These are phyloP conservation scores for Eupsilia transversa DNA, from an alignment of 2,888 invertebrate species.

Conservation along the genomic window DNA sequence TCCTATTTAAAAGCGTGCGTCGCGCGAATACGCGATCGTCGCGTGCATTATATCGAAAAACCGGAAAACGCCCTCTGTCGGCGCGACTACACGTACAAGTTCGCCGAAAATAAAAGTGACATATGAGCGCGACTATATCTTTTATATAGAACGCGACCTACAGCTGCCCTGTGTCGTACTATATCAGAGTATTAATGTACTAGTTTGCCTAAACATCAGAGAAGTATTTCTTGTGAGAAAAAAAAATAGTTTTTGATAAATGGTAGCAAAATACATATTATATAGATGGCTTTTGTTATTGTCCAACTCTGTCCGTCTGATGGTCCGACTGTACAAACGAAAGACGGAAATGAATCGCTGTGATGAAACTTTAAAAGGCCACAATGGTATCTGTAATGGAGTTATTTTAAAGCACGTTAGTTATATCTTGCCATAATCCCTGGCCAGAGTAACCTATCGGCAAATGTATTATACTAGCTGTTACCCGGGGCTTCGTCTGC, in stretches of 20 bases:
- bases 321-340: background rate
- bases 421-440: background rate
- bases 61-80: too few species aligned
- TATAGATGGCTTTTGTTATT: background rate
- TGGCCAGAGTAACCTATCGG: background rate
- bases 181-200: background rate
- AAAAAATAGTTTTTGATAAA: background rate
- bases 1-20: too few species aligned
- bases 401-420: too few species aligned
- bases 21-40: too few species aligned
- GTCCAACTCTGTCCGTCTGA: background rate
- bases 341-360: background rate
- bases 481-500: background rate
- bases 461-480: background rate
- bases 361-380: background rate
- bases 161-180: constrained; percentile 4
- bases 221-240: background rate
- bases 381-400: background rate
- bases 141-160: too few species aligned
- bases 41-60: too few species aligned
- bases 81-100: too few species aligned
- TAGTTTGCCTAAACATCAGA: background rate
- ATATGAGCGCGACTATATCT: too few species aligned
- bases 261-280: background rate
- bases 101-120: too few species aligned